A percentile compares a stretch with the other conserved stretches of the same genome.
Conservation (phyloP, 2,113 vertebrate genomes). For the Colaptes auratus region DNA sequence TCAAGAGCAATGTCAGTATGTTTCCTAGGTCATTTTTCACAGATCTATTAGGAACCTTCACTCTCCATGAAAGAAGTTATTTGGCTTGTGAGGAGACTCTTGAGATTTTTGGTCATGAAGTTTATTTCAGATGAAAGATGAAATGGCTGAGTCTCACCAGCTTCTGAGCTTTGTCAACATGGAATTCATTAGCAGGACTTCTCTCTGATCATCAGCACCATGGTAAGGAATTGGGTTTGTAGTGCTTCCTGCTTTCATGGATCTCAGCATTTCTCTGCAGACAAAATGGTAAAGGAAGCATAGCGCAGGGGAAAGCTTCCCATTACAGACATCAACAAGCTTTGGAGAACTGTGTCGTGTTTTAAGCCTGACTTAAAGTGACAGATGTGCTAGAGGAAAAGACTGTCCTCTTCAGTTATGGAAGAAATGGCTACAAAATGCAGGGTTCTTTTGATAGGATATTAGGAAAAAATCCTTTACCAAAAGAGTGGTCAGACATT, state of each 20-base stretch:
- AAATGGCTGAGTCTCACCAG: neutral
- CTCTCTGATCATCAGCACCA: neutral
- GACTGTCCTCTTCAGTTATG: fast-evolving
- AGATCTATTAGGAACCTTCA: neutral
- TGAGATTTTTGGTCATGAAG: fast-evolving
- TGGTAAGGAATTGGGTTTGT: neutral
- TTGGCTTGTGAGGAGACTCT: neutral
- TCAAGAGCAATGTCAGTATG: neutral
- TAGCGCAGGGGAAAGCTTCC: neutral
- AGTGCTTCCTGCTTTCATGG: neutral
- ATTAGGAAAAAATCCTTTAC: too few species aligned
- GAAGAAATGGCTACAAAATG: neutral
- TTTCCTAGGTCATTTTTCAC: neutral
- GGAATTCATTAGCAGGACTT: neutral
- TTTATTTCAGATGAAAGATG: neutral
- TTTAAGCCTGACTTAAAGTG: neutral
- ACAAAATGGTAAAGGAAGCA: neutral
- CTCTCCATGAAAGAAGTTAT: fast-evolving
- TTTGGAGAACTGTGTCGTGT: neutral
- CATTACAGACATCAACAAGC: fast-evolving
- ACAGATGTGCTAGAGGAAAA: neutral
- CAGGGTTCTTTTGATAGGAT: neutral
- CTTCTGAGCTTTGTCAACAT: neutral
- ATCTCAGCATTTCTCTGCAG: neutral
- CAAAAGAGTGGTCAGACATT: too few species aligned